Conservation (phyloP, 2,113 vertebrate species). For the Baryphthengus martii region DNA sequence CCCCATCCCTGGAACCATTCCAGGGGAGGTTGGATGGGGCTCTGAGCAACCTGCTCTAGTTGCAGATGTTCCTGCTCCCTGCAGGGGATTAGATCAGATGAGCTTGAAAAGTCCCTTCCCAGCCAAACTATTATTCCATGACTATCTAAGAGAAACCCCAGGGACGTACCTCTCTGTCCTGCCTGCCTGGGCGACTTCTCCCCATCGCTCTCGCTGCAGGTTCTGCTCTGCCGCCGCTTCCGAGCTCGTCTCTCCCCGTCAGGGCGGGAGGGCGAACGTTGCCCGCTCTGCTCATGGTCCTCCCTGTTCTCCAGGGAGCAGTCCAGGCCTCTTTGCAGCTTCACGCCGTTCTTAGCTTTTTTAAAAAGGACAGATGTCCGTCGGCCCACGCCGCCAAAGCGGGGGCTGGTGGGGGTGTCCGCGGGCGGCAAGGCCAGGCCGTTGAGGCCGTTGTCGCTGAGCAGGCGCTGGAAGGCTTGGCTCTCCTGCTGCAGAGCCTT, state of each 20-base stretch:
- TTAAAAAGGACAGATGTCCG: constrained; percentile 90
- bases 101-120: too few relatives aligned
- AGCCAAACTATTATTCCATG: neutral
- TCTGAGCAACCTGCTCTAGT: too few relatives aligned
- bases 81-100: too few relatives aligned
- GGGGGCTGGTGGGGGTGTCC: constrained; percentile 8
- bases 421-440: constrained; percentile 71
- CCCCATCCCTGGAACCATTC: too few relatives aligned
- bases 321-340: constrained; percentile 83
- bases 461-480: constrained; percentile 70
- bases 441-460: constrained; percentile 72
- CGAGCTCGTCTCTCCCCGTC: constrained; percentile 54
- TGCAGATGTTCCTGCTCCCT: too few relatives aligned
- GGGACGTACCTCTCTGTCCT: constrained; percentile 79
- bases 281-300: constrained; percentile 50
- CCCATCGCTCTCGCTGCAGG: constrained; percentile 72
- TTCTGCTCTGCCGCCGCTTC: constrained; percentile 69
- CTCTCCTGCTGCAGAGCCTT: constrained; percentile 74
- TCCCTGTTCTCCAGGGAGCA: constrained; percentile 79
- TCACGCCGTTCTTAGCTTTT: constrained; percentile 91
- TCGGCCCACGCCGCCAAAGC: constrained; percentile 81
- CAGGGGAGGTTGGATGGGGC: too few relatives aligned
- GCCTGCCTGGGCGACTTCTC: constrained; percentile 76
- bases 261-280: constrained; percentile 51
- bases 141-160: constrained; percentile 2